Evolutionary conservation across 2,888 invertebrate species (phyloP), one percentile per base, ranked within the genome.

Genomic region (Ceramica pisi): DNA sequence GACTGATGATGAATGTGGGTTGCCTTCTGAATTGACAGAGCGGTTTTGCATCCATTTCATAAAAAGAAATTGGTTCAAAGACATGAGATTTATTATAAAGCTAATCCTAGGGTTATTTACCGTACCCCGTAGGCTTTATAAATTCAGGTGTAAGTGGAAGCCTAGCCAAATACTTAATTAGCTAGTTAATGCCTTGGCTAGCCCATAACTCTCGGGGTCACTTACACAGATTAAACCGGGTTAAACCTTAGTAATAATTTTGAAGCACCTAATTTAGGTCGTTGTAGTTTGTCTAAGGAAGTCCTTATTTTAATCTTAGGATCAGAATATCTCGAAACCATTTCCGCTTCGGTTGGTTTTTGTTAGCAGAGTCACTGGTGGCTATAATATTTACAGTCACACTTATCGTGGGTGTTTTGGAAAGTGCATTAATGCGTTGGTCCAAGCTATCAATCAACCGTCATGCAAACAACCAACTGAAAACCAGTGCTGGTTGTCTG

Each of bases 61-160:
- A 51, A 9, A 14, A 14, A 51, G 14, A 23, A 21, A 61, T 57
- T 14, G 16, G 16, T n/a, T 35, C 16, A 2, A 41, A 55, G 10
- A 2, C 14, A n/a, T 7, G 23, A 31, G 23, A 71, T 63, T 71
- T 23, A 63, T 60, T 46, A 53, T 41, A 55, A 21, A 44, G 46
- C 19, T 44, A 14, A 35, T 8, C 55, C 46, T 21, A 14, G 21
- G 16, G n/a, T 44, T 48, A 46, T 50, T 63, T 50, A 14, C 55
- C 38, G 21, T 38, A 23, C 7, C 38, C 21, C 21, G 12, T 53
- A 71, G 62, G 57, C 51, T 60, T 72, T 79, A 65, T 76, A 74
- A 76, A 65, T 76, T 62, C 41, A 62, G 61, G 75, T 80, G 38
- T 55, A 74, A 55, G 19, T 74, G 44, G 66, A 19, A n/a, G 53